A percentile compares a stretch with the other conserved stretches of the same genome.
Conservation (phyloP, 2,797 vertebrate species). For the Enteromius thamalakanensis region DNA sequence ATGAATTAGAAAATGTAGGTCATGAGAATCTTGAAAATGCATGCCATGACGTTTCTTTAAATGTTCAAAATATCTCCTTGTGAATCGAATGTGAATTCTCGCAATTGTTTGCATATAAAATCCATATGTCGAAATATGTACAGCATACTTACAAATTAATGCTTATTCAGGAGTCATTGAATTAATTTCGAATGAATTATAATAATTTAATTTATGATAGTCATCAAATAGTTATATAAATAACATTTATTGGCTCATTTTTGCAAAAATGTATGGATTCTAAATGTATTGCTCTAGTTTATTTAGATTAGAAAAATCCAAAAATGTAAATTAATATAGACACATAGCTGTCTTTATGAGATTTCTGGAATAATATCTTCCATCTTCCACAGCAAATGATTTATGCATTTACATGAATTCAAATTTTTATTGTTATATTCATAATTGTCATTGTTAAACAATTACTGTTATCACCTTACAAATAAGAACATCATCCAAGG, state of each 20-base stretch:
- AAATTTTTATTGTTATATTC: neutral
- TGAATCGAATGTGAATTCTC: neutral
- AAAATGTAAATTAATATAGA: neutral
- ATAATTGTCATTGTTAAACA: neutral
- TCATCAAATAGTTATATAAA: neutral
- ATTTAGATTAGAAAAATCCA: neutral
- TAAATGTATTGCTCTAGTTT: neutral
- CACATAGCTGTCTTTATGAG: neutral
- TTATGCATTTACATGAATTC: neutral
- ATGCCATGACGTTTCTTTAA: neutral
- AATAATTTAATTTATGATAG: neutral
- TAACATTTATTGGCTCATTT: neutral
- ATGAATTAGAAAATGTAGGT: neutral
- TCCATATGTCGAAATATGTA: neutral
- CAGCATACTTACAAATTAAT: neutral
- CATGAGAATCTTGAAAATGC: constrained; percentile 5
- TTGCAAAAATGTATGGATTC: neutral
- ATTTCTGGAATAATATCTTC: neutral
- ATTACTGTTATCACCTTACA: neutral
- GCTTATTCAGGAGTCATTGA: neutral
- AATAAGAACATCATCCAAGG: too few species aligned
- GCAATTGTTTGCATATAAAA: neutral
- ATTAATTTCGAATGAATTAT: neutral
- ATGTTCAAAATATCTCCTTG: neutral
- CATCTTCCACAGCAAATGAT: neutral